Base-by-base conservation (phyloP, 1,140 invertebrate genomes). In the Scaptodrosophila lebanonensis region DNA sequence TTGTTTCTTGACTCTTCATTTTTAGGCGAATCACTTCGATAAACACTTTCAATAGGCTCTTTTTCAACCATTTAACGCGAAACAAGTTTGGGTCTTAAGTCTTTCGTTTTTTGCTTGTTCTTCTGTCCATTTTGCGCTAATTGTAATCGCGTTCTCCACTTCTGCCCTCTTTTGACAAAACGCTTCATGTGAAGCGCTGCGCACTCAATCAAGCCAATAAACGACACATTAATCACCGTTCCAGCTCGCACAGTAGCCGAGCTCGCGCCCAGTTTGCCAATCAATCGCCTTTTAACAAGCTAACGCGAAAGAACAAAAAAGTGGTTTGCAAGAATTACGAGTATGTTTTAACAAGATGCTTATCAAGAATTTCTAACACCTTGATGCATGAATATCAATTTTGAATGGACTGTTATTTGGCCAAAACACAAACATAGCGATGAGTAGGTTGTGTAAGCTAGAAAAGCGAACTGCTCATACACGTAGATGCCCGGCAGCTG, bases 191-290 rank as follows among this genome's bases (percentile, higher is more conserved):
- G 3, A 25, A 25, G 22, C 36, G 22, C 9, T 22, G 30, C 38
- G 50, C 48, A 70, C 33, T 64, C 67, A 66, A 61, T 62, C 68
- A 52, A 52, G 61, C 52, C 70, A 75, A 75, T 75, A 68, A 68
- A 65, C 43, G 61, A 32, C 35, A 75, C 66, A 79, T 79, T 73
- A 79, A 79, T 79, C 73, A 79, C 68, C 44, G 73, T 79, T 65
- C 13, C 20, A 47, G 27, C 12, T 18, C 18, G 13, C 8, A 30
- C 57, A 33, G 43, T 29, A 30, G 17, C 33, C 1, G 47, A 72
- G 63, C 72, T 36, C 33, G 27, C 49, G 38, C 32, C 48, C 22
- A 47, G 16, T 35, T 64, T 67, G 36, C 48, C 56, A 59, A 27
- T 39, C 17, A 29, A 13, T 36, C 18, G 20, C n/a, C n/a, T n/a